Conservation (phyloP, 2,888 invertebrate species). For the Sphaerophoria rueppellii region DNA sequence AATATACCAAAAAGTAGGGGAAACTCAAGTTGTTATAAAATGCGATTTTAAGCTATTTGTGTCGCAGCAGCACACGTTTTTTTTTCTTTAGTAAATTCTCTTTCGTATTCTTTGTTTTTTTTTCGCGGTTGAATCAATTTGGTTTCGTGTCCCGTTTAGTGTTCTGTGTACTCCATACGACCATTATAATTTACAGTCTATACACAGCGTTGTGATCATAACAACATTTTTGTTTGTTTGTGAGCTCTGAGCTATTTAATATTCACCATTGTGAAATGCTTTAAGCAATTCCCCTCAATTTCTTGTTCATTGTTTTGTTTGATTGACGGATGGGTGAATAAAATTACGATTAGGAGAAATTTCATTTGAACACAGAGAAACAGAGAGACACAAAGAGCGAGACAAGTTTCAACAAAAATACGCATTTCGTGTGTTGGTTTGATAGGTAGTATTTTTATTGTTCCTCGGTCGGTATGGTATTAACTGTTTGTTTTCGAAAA, state of each 20-base stretch:
- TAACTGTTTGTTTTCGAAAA: not conserved
- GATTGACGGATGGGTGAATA: conserved; percentile 66
- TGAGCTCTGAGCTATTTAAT: conserved; percentile 31
- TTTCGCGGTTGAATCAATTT: conserved; percentile 62
- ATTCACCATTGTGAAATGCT: conserved; percentile 66
- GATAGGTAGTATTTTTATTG: not conserved
- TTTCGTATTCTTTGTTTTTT: conserved; percentile 17
- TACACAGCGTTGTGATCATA: conserved; percentile 18
- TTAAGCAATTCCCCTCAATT: conserved; percentile 59
- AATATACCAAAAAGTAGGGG: conserved; percentile 46
- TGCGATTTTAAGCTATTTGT: conserved; percentile 61
- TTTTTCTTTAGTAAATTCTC: conserved; percentile 29
- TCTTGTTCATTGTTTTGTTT: conserved; percentile 28
- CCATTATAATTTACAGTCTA: conserved; percentile 1
- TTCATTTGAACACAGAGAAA: conserved; percentile 25
- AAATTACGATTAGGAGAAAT: conserved; percentile 63
- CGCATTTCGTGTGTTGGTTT: not conserved
- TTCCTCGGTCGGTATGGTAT: not conserved
- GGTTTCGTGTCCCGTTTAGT: conserved; percentile 18
- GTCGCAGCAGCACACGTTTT: conserved; percentile 54
- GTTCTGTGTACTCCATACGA: not conserved
- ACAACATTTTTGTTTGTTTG: not conserved
- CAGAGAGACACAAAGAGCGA: too few species aligned
- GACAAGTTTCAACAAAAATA: not conserved
- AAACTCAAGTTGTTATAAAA: conserved; percentile 48